Conservation (phyloP, 1,140 invertebrate species). For the Tetramorium parvispinum region DNA sequence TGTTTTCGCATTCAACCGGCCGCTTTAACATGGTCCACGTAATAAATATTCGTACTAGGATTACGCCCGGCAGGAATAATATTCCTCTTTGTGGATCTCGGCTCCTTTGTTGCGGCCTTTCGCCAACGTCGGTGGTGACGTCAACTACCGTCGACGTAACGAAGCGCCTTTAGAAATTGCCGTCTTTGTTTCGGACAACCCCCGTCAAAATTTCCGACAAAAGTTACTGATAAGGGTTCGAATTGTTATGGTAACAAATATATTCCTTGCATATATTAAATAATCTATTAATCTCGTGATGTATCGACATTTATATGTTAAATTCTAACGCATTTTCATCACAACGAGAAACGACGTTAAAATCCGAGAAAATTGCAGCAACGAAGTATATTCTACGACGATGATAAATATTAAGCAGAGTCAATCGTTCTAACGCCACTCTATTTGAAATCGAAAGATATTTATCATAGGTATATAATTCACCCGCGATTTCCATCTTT, state of each 20-base stretch:
- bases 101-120: slow-evolving; percentile 79
- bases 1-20: slow-evolving; percentile 81
- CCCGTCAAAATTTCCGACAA: slow-evolving; percentile 69
- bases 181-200: slow-evolving; percentile 75
- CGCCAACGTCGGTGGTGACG: slow-evolving; percentile 76
- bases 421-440: not conserved
- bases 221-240: slow-evolving; percentile 65
- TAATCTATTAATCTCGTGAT: not conserved
- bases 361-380: not conserved
- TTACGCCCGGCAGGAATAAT: slow-evolving; percentile 82
- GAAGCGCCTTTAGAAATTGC: slow-evolving; percentile 76
- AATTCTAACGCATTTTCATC: not conserved
- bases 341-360: not conserved
- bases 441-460: not conserved
- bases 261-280: slow-evolving; percentile 22
- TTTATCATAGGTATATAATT: not conserved
- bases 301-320: not conserved
- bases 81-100: slow-evolving; percentile 80
- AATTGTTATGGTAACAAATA: slow-evolving; percentile 66
- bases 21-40: slow-evolving; percentile 79
- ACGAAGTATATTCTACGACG: not conserved
- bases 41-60: slow-evolving; percentile 82
- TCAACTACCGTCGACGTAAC: slow-evolving; percentile 71
- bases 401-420: not conserved
- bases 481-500: slow-evolving; percentile 11